Conservation (phyloP, 2,888 invertebrate genomes). For the Synanthedon tipuliformis region DNA sequence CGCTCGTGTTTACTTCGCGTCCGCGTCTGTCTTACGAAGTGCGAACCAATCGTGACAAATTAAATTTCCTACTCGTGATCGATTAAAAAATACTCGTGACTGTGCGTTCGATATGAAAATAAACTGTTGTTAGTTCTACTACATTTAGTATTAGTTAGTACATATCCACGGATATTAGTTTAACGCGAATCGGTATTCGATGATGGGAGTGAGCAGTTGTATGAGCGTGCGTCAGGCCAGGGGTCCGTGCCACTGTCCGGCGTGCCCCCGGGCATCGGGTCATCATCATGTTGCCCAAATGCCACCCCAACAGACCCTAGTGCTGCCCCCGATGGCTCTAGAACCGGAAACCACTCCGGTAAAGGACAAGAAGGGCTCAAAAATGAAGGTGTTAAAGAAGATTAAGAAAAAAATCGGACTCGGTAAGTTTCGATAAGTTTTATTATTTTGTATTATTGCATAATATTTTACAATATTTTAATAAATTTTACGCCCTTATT, state of each 20-base stretch:
- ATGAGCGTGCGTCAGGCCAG: conserved; percentile 69
- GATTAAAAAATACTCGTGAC: conserved; percentile 9
- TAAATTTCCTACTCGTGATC: background rate
- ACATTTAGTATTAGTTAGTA: too few species aligned
- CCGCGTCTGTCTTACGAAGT: background rate
- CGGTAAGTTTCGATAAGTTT: conserved; percentile 70
- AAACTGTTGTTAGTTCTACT: background rate
- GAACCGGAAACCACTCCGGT: conserved; percentile 59
- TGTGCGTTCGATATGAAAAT: conserved; percentile 13
- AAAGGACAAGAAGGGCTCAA: conserved; percentile 66
- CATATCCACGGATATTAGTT: conserved; percentile 1
- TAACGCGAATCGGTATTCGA: conserved; percentile 24
- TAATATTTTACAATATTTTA: background rate
- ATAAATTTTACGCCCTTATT: too few species aligned
- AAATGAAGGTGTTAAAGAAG: conserved; percentile 92
- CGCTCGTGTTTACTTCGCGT: background rate
- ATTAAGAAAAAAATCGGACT: conserved; percentile 89
- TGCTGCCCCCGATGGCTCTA: conserved; percentile 58
- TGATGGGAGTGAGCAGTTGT: conserved; percentile 70
- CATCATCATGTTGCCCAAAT: conserved; percentile 43
- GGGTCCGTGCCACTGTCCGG: conserved; percentile 68
- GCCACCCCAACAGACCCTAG: conserved; percentile 52
- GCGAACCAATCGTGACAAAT: background rate
- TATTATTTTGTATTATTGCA: background rate
- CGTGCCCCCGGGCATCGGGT: conserved; percentile 58